These are phyloP conservation scores for Caenorhabditis sp. DNA, from an alignment of 2,888 invertebrate species.

Conservation along the genomic window DNA sequence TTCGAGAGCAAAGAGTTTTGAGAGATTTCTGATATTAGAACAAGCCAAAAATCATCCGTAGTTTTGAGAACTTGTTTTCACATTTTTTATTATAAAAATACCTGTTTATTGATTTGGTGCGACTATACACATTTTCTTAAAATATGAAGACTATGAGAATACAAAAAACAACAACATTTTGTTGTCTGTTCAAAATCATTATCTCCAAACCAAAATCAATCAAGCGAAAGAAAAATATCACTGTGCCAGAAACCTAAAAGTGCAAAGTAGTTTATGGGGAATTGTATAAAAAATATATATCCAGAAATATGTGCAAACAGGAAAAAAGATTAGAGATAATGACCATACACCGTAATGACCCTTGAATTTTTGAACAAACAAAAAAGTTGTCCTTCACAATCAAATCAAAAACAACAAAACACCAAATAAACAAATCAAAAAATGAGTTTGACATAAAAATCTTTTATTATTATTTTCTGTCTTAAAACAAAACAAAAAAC, in stretches of 20 bases:
- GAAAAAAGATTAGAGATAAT: conserved; percentile 25
- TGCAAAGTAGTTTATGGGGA: no score
- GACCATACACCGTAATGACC: conserved; percentile 16
- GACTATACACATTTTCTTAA: no score
- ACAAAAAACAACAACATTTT: no score
- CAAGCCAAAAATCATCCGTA: no score
- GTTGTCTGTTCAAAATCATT: no score
- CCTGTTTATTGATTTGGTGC: no score
- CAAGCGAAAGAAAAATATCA: no score
- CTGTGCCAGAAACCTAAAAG: no score
- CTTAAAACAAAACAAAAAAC: background rate
- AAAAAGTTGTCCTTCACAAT: background rate
- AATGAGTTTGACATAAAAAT: background rate
- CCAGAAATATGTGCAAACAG: conserved; percentile 8
- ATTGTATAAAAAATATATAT: background rate
- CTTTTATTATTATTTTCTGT: background rate
- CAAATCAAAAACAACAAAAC: conserved; percentile 2
- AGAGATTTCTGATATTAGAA: conserved; percentile 18
- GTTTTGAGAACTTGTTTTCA: no score
- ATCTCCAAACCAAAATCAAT: no score
- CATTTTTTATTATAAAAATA: no score
- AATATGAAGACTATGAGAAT: no score
- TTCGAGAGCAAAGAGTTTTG: background rate
- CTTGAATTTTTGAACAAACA: background rate
- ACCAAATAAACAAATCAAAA: conserved; percentile 12